Evolutionary conservation across 1,140 invertebrate genomes (phyloP), one percentile per base, ranked within the genome.

Genomic region (Watersipora subatra): DNA sequence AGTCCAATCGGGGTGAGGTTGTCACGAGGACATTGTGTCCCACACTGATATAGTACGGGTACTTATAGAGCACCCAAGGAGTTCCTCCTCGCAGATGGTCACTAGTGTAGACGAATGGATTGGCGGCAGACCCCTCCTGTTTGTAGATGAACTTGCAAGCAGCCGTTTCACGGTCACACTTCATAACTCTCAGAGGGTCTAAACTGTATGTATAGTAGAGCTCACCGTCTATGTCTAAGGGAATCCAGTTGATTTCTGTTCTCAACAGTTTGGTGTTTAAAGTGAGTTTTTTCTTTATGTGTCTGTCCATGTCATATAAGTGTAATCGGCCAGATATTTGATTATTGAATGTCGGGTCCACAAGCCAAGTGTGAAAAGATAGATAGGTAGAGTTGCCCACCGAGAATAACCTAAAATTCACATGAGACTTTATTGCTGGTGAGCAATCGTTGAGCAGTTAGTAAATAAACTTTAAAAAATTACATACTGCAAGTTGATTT

Each of bases 191-290:
- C 57, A 62, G 22, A 19, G 64, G 64, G 46, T 65, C 64, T 22
- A 65, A 30, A 24, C 56, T 65, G 56, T 65, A 65, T 2, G 46
- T 46, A n/a, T 28, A 62, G 46, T 65, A 30, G 17, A 65, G 27
- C 26, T 28, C 25, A 2, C 57, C 64, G 12, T 61, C 26, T 2
- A 65, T 24, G 17, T 25, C 46, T n/a, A 65, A 28, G n/a, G 64
- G 64, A 17, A 62, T 46, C 64, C 64, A 65, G 64, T 65, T 65
- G 7, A 25, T 65, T 7, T 65, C 64, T 26, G 25, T 25, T 19
- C 55, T 20, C 2, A n/a, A 19, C 22, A 65, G 24, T 2, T 15
- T 26, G 12, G n/a, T 24, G n/a, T n/a, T 25, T 15, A 65, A 20
- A 17, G 2, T 19, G 2, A 57, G 56, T 28, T 58, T 63, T 28